A percentile compares a stretch with the other conserved stretches of the same genome.
These are phyloP conservation scores for Hylomyscus alleni DNA, from an alignment of 2,797 vertebrate genomes.

Conservation along the genomic window DNA sequence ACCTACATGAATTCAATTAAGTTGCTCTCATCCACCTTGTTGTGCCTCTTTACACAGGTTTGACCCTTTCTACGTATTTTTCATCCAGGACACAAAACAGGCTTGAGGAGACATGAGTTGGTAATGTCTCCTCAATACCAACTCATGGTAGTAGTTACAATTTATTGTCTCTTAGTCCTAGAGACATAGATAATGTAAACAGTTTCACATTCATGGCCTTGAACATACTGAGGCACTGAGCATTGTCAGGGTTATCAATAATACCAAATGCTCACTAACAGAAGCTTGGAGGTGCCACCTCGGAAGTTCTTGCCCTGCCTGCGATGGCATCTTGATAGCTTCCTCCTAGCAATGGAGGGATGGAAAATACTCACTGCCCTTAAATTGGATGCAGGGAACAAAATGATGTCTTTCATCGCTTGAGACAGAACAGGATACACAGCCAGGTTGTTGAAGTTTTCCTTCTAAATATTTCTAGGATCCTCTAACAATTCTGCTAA, in stretches of 20 bases:
- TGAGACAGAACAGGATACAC: background rate
- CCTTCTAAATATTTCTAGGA: background rate
- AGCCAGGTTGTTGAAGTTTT: background rate
- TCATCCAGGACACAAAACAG: background rate
- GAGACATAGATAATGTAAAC: background rate
- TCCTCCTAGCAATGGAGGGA: background rate
- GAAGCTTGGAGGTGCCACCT: background rate
- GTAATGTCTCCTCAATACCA: too few relatives aligned
- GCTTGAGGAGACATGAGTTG: background rate
- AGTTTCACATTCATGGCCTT: background rate
- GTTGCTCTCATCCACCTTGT: background rate
- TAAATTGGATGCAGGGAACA: background rate
- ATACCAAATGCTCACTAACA: background rate
- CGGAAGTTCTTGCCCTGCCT: background rate
- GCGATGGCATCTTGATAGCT: background rate
- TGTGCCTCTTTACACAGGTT: background rate
- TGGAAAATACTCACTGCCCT: background rate
- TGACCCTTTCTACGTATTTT: constrained; percentile 8
- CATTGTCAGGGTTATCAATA: background rate
- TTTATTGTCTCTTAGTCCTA: constrained; percentile 16
- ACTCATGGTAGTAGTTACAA: constrained; percentile 29
- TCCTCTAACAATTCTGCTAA: background rate
- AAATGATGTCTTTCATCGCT: background rate
- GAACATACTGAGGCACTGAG: background rate
- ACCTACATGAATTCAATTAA: background rate